Conservation (phyloP, 2,113 vertebrate genomes). For the Hippolais icterina region DNA sequence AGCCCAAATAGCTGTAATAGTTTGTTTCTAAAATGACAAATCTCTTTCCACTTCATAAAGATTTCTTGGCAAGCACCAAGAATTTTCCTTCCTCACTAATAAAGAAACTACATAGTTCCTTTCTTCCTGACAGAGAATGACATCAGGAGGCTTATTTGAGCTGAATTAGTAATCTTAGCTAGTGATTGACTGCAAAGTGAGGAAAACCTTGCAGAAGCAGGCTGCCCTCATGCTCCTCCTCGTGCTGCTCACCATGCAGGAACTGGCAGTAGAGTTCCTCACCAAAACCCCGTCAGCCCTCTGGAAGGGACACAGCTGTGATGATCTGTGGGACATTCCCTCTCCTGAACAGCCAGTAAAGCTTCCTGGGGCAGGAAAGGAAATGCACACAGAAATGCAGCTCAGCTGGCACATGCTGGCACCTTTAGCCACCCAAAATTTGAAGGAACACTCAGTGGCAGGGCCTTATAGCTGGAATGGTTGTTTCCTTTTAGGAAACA, state of each 20-base stretch:
- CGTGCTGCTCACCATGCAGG: neutral
- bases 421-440: neutral
- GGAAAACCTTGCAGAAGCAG: neutral
- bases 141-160: neutral
- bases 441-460: neutral
- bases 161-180: neutral
- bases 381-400: neutral
- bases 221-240: neutral
- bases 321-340: neutral
- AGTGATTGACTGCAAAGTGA: neutral
- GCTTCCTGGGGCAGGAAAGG: neutral
- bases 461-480: neutral
- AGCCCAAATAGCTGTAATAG: neutral
- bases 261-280: neutral
- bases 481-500: neutral
- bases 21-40: neutral
- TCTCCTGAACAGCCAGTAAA: neutral
- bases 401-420: neutral
- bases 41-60: neutral
- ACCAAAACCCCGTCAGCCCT: neutral
- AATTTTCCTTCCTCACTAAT: neutral
- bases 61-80: neutral
- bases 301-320: fast-evolving
- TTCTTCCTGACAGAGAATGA: neutral
- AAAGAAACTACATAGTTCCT: neutral